Base-by-base conservation (phyloP, 2,113 vertebrate genomes). In the Grantiella picta region DNA sequence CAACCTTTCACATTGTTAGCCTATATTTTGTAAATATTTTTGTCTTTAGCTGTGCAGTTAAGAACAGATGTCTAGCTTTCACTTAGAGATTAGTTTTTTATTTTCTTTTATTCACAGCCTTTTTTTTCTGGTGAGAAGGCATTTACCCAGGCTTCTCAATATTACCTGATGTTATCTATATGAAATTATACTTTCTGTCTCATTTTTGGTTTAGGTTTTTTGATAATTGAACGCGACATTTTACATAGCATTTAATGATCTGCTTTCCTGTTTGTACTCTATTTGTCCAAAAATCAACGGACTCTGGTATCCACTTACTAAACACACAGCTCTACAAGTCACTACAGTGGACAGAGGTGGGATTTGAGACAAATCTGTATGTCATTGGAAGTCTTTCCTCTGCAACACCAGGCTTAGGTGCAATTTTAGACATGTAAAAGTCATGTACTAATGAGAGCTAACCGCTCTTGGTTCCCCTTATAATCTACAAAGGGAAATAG, bases 381-480 rank as follows among this genome's bases (percentile, higher is more conserved):
- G 0, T 22, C 40, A 42, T 21, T 54, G 33, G 42, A 19, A 16
- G 10, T 21, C 13, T 7, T 59, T 85, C 22, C 25, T 66, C 82
- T 77, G 36, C 12, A 29, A 38, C 24, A 44, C 12, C 44, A 72
- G 40, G 19, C 24, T 64, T 25, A 68, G 49, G 10, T 47, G 14
- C 19, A 77, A 65, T 29, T 60, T 83, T 24, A 77, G 59, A 72
- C 27, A 15, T 2, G 3, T 15, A 35, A 29, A 52, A 65, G 19
- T 18, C 12, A 77, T 8, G 12, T 28, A 61, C 27, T 44, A 71
- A 76, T 22, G 36, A 57, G 5, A 92, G 13, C 18, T 63, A 64
- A 80, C 21, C 0, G 0, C 21, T 45, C 44, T 38, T 9, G 0
- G 5, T 17, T 76, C 31, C 28, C n/a, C 22, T 49, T 76, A 2